Percentiles rank a stretch among this genome's conserved stretches.
These are phyloP conservation scores for Caenorhabditis angaria DNA, from an alignment of 2,888 invertebrate genomes.

Conservation along the genomic window DNA sequence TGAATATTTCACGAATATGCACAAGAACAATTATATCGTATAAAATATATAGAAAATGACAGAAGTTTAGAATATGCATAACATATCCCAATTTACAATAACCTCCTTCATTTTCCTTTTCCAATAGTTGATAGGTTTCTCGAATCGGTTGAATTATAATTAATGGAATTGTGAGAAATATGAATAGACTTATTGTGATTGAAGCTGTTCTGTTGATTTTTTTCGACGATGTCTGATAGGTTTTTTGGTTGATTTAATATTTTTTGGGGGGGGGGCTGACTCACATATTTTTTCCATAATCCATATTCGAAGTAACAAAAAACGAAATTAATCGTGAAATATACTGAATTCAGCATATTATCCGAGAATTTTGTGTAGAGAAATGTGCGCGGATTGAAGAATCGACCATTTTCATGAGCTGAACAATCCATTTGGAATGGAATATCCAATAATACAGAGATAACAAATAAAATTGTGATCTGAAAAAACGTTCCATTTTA, in stretches of 20 bases:
- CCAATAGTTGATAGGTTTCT: conserved; percentile 14
- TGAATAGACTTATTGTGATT: conserved; percentile 20
- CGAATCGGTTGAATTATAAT: conserved; percentile 21
- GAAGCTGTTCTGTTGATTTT: conserved; percentile 23
- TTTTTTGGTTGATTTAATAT: neutral
- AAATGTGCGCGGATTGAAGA: conserved; percentile 16
- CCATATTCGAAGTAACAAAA: conserved; percentile 23
- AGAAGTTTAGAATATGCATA: neutral
- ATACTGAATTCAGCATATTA: conserved; percentile 18
- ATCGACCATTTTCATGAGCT: conserved; percentile 22
- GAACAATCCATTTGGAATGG: conserved; percentile 29
- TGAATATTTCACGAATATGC: neutral
- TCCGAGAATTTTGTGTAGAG: conserved; percentile 24
- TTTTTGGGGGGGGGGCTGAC: neutral
- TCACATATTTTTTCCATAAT: conserved; percentile 15
- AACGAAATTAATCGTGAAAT: conserved; percentile 23
- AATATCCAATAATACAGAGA: conserved; percentile 13
- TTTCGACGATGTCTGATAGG: conserved; percentile 13
- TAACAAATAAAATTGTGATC: conserved; percentile 16
- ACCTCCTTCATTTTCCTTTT: conserved; percentile 12
- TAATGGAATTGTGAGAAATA: conserved; percentile 22
- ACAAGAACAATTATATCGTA: neutral
- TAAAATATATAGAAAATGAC: neutral
- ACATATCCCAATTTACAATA: conserved; percentile 17
- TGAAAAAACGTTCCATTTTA: conserved; percentile 5